A percentile compares a stretch with the other conserved stretches of the same genome.
Conservation (phyloP, 2,797 vertebrate genomes). For the Chaunax sp. region DNA sequence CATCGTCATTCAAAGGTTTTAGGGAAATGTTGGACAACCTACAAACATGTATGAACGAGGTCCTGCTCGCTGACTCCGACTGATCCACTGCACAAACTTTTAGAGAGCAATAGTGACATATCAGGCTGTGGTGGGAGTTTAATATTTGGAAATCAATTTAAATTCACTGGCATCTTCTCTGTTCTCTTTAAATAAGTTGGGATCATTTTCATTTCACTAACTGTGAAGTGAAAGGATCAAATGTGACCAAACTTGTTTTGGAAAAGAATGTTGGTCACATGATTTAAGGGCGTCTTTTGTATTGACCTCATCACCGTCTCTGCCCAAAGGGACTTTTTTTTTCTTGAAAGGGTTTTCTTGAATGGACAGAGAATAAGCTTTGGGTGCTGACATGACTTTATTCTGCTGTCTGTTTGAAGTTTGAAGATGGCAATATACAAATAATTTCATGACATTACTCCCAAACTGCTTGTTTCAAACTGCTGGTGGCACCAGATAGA, state of each 20-base stretch:
- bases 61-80: slow-evolving; percentile 17
- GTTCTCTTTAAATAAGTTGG: neutral
- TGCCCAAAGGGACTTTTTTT: slow-evolving; percentile 1
- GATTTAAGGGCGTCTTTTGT: neutral
- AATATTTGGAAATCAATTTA: neutral
- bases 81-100: no score
- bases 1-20: no score
- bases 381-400: neutral
- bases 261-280: slow-evolving; percentile 3
- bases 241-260: neutral
- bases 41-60: no score
- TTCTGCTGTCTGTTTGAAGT: slow-evolving; percentile 12
- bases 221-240: neutral
- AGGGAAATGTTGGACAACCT: no score
- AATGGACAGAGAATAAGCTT: neutral
- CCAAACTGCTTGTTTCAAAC: no score
- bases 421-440: no score
- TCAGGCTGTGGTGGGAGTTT: neutral
- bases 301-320: neutral
- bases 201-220: slow-evolving; percentile 5
- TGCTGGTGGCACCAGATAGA: no score
- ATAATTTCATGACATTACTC: no score
- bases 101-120: slow-evolving; percentile 19
- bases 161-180: neutral
- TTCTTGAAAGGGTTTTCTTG: neutral